Conservation (phyloP, 1,140 invertebrate species). For the Coptotermes formosanus region DNA sequence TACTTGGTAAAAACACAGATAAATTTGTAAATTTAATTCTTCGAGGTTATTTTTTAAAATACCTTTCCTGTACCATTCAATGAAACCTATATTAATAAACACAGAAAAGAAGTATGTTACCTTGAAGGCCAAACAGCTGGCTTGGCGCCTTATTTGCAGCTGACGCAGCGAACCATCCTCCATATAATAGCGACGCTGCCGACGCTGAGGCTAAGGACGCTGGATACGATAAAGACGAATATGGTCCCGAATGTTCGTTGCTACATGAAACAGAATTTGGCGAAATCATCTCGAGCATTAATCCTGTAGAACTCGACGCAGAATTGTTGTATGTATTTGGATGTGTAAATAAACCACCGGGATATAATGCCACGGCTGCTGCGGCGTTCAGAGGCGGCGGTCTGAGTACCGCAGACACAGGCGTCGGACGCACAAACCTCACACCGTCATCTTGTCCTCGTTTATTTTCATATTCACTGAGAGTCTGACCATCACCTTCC, state of each 20-base stretch:
- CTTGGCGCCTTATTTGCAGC: constrained; percentile 19
- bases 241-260: not conserved
- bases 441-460: not conserved
- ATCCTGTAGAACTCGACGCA: not conserved
- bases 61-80: no score
- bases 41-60: no score
- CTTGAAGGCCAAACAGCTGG: constrained; percentile 31
- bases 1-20: no score
- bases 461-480: not conserved
- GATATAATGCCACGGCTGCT: not conserved
- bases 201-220: not conserved
- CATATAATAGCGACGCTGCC: constrained; percentile 25
- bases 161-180: constrained; percentile 28
- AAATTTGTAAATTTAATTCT: no score
- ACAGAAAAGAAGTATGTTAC: not conserved
- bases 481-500: not conserved
- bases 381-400: not conserved
- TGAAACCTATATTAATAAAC: no score
- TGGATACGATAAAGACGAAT: not conserved
- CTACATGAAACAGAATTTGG: not conserved
- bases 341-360: not conserved
- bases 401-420: not conserved
- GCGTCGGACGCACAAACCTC: constrained; percentile 17
- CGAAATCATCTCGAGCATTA: constrained; percentile 6
- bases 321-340: not conserved